Evolutionary conservation across 2,888 invertebrate genomes (phyloP), one percentile per base, ranked within the genome.

Genomic region (Rugalucina vietnamica): DNA sequence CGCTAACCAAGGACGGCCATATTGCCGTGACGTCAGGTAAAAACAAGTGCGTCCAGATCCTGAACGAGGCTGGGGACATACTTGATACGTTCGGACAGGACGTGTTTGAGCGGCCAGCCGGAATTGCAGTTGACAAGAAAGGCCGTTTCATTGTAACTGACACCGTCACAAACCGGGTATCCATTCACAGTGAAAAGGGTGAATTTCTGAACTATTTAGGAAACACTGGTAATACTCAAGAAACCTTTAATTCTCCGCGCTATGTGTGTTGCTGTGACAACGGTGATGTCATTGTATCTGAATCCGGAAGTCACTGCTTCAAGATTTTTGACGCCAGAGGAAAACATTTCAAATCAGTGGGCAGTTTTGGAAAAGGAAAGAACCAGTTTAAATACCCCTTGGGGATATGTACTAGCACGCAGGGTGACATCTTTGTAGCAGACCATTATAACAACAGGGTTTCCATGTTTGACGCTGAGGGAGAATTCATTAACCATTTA

Each of bases 361-460:
- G 96, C 1, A 92, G 94, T 4, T 95, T 94, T 80, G 96, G 96
- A 21, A 94, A 94, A 81, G 94, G 93, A 0, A 93, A 95, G 71
- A 95, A 95, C 8, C 95, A 95, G 83, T 94, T 96, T 81, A 95
- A 95, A 89, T 95, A 94, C 54, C 96, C 96, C 0, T 95, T 95
- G 36, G 96, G 95, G 5, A 92, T 95, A 12, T 95, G 95, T 32
- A 94, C 95, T 4, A 95, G 95, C 86, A 90, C 89, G 12, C 93
- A 93, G 60, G 95, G 95, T 73, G 95, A 95, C 84, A 95, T 96
- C 79, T 90, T 95, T 27, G 95, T 96, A 1, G 95, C 95, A 5
- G 96, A 96, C 85, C 95, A 95, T 95, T 95, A 95, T 84, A 96
- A 96, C 90, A 91, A 90, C 74, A 84, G 93, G 0, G 87, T 93